Conservation (phyloP, 2,888 invertebrate genomes). For the Sesia bembeciformis region DNA sequence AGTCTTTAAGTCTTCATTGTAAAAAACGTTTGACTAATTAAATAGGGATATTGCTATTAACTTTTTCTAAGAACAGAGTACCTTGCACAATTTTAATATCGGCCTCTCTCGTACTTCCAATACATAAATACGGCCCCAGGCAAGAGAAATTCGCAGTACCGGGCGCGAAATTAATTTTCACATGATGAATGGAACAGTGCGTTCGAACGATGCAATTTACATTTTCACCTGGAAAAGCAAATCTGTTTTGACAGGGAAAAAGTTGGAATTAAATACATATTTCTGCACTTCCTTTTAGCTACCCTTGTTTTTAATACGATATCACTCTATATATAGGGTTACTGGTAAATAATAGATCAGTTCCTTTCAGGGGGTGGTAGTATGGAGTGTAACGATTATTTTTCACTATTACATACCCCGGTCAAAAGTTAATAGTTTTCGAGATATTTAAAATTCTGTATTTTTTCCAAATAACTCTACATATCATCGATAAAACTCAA, state of each 20-base stretch:
- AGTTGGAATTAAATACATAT: not conserved
- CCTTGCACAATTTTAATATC: conserved; percentile 39
- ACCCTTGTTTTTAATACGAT: no score
- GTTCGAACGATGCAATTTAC: conserved; percentile 50
- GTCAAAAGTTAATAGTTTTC: no score
- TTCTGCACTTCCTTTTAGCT: no score
- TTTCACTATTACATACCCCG: no score
- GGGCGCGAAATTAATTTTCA: conserved; percentile 55
- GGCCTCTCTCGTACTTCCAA: conserved; percentile 29
- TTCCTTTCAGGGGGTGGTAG: no score
- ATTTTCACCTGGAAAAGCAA: conserved; percentile 33
- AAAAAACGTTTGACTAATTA: conserved; percentile 3
- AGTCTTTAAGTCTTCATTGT: not conserved
- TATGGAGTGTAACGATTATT: no score
- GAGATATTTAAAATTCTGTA: no score
- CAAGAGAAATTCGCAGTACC: conserved; percentile 51
- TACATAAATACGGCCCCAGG: conserved; percentile 47
- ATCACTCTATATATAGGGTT: no score
- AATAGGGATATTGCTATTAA: conserved; percentile 4
- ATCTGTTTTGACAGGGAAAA: conserved; percentile 18
- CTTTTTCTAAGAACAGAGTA: not conserved
- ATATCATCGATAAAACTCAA: no score
- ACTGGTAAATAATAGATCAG: no score
- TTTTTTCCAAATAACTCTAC: no score
- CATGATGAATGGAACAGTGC: conserved; percentile 67